Conservation (phyloP, 1,140 invertebrate genomes). For the Ostrea denselamellosa region DNA sequence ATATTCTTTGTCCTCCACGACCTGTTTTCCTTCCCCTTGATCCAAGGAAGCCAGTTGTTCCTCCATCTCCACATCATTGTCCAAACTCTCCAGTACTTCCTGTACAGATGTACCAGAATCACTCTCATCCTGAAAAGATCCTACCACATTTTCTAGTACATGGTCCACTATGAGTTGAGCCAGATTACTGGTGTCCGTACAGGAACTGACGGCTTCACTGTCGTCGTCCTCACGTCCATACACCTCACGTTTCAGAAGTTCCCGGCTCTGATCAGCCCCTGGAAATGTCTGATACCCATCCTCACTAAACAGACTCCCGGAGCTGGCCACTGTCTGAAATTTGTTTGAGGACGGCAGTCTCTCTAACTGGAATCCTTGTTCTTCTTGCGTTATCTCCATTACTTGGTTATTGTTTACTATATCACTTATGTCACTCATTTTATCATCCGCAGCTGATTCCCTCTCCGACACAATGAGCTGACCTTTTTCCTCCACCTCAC, state of each 20-base stretch:
- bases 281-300: constrained; percentile 27
- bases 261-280: constrained; percentile 7
- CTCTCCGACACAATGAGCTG: background rate
- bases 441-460: background rate
- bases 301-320: constrained; percentile 7
- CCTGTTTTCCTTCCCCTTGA: background rate
- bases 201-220: constrained; percentile 28
- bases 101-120: constrained; percentile 8
- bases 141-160: constrained; percentile 55
- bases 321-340: constrained; percentile 9
- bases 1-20: background rate
- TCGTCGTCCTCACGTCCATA: background rate
- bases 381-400: background rate
- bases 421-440: background rate
- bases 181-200: constrained; percentile 52
- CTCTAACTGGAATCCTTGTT: background rate
- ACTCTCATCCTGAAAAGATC: constrained; percentile 50
- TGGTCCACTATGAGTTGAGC: constrained; percentile 56
- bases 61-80: background rate
- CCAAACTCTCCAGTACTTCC: background rate
- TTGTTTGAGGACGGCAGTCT: background rate
- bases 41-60: background rate
- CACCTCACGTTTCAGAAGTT: background rate
- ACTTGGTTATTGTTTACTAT: background rate
- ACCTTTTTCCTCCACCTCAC: background rate